Evolutionary conservation across 2,888 invertebrate species (phyloP), one percentile per base, ranked within the genome.

Genomic region (Drosophila koepferae): DNA sequence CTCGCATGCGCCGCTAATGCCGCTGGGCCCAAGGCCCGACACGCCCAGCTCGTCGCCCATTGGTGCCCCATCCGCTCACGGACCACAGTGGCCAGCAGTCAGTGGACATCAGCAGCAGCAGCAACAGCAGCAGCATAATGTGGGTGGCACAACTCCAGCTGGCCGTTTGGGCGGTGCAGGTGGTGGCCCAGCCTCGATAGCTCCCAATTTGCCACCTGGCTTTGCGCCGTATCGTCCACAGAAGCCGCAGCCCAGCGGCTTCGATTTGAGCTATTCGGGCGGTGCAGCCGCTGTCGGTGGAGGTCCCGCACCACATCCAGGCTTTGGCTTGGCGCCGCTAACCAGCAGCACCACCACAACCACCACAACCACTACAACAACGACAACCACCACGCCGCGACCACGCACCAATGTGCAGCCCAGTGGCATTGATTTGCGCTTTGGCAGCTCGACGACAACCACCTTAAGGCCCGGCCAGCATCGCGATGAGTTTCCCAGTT

Each of bases 241-340:
- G 48, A 89, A 89, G 31, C 74, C 89, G 12, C 92, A 92, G 49
- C 92, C 93, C 0, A 92, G 85, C 6, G 92, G 91, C 18, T 77
- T 91, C 36, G 93, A 92, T 56, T 71, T 92, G 38, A 92, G 93
- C 63, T 92, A 92, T 68, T 84, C 89, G 5, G 87, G 92, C 8
- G 82, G 84, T 1, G 72, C 38, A 1, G 49, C 40, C 14, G 65
- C 65, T 0, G 38, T 58, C 10, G 76, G 72, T n/a, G 43, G 62
- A 10, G 44, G 55, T 18, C 40, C 62, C 44, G 73, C 81, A 4
- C 62, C 64, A 9, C 84, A 86, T n/a, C 89, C 90, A 0, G 78
- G 76, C 5, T 86, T 80, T 41, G 92, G 89, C 0, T 51, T 91
- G 49, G 85, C 90, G 2, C 87, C 90, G 0, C 53, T 89, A 61